Evolutionary conservation across 2,797 vertebrate species (phyloP).

Genomic region (Peromyscus nudipes): DNA sequence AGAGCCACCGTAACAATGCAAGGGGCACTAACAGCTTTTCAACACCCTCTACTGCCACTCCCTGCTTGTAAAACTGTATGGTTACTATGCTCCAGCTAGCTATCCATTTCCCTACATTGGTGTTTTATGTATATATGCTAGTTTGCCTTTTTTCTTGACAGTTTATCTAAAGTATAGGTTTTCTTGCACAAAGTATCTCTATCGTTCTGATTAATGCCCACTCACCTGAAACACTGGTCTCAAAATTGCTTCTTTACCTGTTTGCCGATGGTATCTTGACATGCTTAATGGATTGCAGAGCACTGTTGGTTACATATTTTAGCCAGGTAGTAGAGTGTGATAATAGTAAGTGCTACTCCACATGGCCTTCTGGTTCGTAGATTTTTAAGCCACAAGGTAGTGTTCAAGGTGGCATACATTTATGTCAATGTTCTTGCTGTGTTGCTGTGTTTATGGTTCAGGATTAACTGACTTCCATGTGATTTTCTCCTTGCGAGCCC

Average conservation of each 20-base stretch:
- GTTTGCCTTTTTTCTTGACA: constrained; percentile 50
- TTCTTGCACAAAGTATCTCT: constrained; percentile 55
- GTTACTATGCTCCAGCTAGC: constrained; percentile 47
- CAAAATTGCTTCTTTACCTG: constrained; percentile 32
- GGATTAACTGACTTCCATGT: background rate
- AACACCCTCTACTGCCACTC: background rate
- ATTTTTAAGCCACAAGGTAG: background rate
- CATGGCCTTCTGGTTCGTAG: background rate
- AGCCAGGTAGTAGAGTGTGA: background rate
- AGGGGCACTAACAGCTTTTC: background rate
- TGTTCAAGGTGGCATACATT: background rate
- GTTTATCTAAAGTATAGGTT: constrained; percentile 65
- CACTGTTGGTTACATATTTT: background rate
- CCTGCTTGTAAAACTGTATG: constrained; percentile 11
- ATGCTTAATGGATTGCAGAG: constrained; percentile 17
- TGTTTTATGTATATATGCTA: constrained; percentile 38
- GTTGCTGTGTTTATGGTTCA: background rate
- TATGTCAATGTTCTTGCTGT: constrained; percentile 5
- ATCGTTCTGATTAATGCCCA: constrained; percentile 31
- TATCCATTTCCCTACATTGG: constrained; percentile 7
- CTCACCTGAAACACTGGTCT: constrained; percentile 39
- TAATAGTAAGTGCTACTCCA: background rate
- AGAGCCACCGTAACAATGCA: background rate
- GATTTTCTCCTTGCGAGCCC: background rate
- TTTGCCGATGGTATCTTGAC: constrained; percentile 26